phyloP scores from a whole-genome alignment of 2,797 vertebrate genomes.

The Sebastes nivosus region DNA sequence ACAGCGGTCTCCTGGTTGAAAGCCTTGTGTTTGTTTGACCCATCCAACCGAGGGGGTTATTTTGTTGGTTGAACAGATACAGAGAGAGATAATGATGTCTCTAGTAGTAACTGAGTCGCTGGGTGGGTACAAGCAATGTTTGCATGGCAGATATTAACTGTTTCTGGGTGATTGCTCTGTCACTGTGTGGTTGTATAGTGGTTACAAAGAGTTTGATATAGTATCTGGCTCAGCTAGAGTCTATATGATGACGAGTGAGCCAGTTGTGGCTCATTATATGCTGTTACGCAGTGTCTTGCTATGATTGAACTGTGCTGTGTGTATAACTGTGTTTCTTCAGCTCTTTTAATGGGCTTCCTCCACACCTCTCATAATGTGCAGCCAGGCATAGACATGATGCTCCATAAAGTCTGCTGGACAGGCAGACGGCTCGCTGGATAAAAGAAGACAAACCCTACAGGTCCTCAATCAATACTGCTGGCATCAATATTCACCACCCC shows the following conservation, averaged over 20 bases:
- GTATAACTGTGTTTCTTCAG: slow-evolving; percentile 41
- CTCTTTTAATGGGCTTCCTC: slow-evolving; percentile 60
- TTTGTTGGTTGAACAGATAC: neutral
- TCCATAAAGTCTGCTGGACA: slow-evolving; percentile 70
- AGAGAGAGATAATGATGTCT: neutral
- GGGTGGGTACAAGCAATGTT: neutral
- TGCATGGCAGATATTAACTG: neutral
- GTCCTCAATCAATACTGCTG: slow-evolving; percentile 71
- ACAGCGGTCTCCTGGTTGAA: neutral
- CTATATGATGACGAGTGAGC: slow-evolving; percentile 13
- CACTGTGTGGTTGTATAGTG: neutral
- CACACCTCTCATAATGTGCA: slow-evolving; percentile 72
- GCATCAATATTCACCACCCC: slow-evolving; percentile 74
- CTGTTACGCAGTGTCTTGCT: slow-evolving; percentile 12
- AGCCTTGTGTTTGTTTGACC: neutral
- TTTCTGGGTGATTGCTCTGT: neutral
- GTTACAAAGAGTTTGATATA: slow-evolving; percentile 1
- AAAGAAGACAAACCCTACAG: slow-evolving; percentile 75
- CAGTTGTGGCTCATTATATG: slow-evolving; percentile 36
- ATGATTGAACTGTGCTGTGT: slow-evolving; percentile 50
- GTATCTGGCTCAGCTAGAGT: neutral
- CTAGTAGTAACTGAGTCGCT: neutral
- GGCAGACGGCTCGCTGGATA: slow-evolving; percentile 53
- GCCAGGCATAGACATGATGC: slow-evolving; percentile 55
- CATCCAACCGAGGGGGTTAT: neutral